phyloP scores from a whole-genome alignment of 2,113 vertebrate genomes.

The Lepidothrix coronata region DNA sequence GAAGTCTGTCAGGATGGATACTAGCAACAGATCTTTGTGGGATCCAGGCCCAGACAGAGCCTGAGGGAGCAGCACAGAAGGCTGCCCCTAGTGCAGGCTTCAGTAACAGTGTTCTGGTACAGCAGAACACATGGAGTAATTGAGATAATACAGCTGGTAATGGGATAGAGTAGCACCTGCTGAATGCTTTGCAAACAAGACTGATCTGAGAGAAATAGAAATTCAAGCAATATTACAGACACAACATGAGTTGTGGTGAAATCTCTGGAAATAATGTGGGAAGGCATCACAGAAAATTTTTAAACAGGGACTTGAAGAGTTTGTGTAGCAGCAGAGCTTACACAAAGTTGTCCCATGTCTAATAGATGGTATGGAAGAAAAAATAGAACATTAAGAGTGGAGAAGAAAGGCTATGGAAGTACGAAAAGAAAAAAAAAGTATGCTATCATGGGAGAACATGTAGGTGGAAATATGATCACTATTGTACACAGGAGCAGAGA shows the following conservation, averaged over 20 bases:
- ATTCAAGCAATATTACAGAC: neutral
- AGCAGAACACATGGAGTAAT: neutral
- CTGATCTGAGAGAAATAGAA: neutral
- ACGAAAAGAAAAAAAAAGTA: neutral
- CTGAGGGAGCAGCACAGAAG: conserved; percentile 10
- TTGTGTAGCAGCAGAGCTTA: neutral
- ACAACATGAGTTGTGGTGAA: neutral
- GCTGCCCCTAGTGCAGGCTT: neutral
- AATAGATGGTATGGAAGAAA: neutral
- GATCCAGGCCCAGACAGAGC: neutral
- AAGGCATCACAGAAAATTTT: neutral
- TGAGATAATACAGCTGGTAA: neutral
- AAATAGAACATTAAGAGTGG: neutral
- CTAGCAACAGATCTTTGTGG: neutral
- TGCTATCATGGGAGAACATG: neutral
- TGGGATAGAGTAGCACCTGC: conserved; percentile 1
- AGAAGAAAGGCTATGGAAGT: neutral
- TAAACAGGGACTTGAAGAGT: neutral
- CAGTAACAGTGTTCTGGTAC: neutral
- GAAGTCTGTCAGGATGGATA: neutral
- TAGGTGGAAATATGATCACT: neutral
- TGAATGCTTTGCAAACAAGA: neutral
- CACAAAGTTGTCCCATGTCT: neutral
- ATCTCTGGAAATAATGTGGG: neutral
- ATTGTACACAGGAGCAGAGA: neutral